Conservation (phyloP, 2,797 vertebrate genomes). For the Sitta carolinensis region DNA sequence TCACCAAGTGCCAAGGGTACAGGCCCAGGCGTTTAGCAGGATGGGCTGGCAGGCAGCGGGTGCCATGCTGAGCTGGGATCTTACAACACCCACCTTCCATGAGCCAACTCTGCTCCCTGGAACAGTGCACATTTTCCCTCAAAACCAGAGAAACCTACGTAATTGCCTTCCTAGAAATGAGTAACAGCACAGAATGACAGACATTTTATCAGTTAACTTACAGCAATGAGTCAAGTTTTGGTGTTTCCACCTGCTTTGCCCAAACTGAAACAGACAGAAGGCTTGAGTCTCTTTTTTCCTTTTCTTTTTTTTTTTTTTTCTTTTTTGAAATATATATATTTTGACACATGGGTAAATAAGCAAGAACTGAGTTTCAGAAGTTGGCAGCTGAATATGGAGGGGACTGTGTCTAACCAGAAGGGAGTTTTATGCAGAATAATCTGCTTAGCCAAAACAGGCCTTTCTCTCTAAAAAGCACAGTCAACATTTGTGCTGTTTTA, state of each 20-base stretch:
- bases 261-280: not conserved
- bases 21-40: not conserved
- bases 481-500: not conserved
- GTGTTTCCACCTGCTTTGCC: not conserved
- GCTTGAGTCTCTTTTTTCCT: not conserved
- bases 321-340: not conserved
- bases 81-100: not conserved
- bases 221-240: not conserved
- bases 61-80: not conserved
- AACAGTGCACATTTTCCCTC: not conserved
- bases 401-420: not conserved
- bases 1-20: not conserved
- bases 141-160: not conserved
- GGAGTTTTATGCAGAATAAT: not conserved
- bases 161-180: not conserved
- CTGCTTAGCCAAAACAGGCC: not conserved
- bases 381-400: not conserved
- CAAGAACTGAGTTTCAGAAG: not conserved
- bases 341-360: not conserved
- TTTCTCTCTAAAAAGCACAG: not conserved
- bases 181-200: not conserved
- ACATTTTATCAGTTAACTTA: not conserved
- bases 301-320: too few relatives aligned
- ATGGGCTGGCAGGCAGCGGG: fast-evolving
- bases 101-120: not conserved